Base-by-base conservation (phyloP, 2,113 vertebrate genomes). In the Ahaetulla prasina region DNA sequence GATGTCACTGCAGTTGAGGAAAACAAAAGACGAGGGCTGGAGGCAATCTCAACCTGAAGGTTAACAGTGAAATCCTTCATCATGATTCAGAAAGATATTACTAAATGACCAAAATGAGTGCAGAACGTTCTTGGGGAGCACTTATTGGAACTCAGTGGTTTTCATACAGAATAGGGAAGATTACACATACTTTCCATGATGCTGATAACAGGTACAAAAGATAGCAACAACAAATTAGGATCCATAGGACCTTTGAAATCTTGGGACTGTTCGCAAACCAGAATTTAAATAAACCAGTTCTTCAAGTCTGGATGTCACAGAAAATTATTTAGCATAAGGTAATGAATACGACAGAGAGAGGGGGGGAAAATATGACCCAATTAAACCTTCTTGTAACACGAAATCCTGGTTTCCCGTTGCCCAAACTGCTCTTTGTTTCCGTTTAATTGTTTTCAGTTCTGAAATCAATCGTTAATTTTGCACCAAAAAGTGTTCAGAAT, bases 21-120 rank as follows among this genome's bases (percentile, higher is more conserved):
- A 90, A 93, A 86, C 53, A 90, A 90, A 95, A 93, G 92, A 85
- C 91, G 53, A 89, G 50, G 39, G 87, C 57, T 53, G 90, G 68
- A 92, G 92, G 63, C 54, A 60, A 85, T 86, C 0, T 16, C 80
- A 80, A 3, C 90, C 35, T 87, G 55, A 91, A 91, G 91, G 85
- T 87, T 63, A 68, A 50, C 39, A 87, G 85, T 68, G 35, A 47
- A 63, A 87, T 50, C 55, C 63, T 43, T 63, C 55, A 91, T 87
- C 20, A 50, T 47, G 45, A 87, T 60, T 80, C 68, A 80, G 35
- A 20, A 39, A 80, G 74, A 43, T 80, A 80, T 23, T 80, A 80
- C 8, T 80, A 43, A 80, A 80, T 3, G 45, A 52, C 91, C 0
- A 0, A 4, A 2, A n/a, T 87, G n/a, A 35, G 60, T 47, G 85